Percentiles rank a stretch among this genome's conserved stretches.
Conservation (phyloP, 1,140 invertebrate species). For the Diprion similis region DNA sequence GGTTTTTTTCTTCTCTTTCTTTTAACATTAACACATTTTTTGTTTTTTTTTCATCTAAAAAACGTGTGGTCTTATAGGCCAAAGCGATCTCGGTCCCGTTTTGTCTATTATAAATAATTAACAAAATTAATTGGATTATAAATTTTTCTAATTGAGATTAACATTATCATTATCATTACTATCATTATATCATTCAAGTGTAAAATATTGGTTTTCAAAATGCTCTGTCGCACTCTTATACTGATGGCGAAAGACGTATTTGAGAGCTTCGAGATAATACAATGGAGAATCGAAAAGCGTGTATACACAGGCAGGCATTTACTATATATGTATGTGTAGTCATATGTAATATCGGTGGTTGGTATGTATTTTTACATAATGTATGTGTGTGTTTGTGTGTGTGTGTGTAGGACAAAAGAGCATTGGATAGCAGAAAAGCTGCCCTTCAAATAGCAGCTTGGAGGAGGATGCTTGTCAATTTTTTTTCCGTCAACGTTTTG, state of each 20-base stretch:
- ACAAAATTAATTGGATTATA: not conserved
- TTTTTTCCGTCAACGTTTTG: not conserved
- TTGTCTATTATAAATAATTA: conserved; percentile 2
- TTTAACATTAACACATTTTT: not conserved
- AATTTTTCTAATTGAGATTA: not conserved
- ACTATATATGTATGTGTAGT: no score
- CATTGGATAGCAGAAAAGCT: not conserved
- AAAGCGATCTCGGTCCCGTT: conserved; percentile 6
- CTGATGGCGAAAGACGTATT: not conserved
- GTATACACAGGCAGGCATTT: no score
- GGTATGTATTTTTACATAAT: no score
- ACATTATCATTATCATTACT: not conserved
- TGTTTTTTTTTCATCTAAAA: not conserved
- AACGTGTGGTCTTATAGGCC: conserved; percentile 2
- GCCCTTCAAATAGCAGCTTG: not conserved
- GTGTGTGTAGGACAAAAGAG: not conserved
- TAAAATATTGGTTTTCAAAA: not conserved
- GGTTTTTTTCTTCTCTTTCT: not conserved
- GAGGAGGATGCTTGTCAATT: not conserved
- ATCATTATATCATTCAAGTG: not conserved
- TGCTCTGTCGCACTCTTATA: not conserved
- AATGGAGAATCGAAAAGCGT: not conserved
- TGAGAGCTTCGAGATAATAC: not conserved
- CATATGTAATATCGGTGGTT: no score
- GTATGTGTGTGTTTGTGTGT: no score